A percentile compares a stretch with the other conserved stretches of the same genome.
phyloP scores from a whole-genome alignment of 2,113 vertebrate species.

The Sinocyclocheilus anshuiensis region DNA sequence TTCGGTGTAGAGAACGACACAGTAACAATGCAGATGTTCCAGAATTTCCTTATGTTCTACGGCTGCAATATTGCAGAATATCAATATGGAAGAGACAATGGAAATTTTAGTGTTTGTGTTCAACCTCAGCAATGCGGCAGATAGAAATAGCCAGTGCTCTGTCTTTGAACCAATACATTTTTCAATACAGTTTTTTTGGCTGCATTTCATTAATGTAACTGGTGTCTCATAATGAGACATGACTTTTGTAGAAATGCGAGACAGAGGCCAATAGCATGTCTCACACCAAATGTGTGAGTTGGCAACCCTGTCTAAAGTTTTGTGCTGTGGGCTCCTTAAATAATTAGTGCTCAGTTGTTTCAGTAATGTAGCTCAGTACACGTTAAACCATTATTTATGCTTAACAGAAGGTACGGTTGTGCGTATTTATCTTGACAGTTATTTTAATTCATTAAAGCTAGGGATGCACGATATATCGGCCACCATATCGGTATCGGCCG shows the following conservation, averaged over 20 bases:
- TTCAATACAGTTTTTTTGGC: background rate
- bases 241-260: background rate
- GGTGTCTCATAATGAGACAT: constrained; percentile 1
- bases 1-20: background rate
- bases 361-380: background rate
- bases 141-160: constrained; percentile 12
- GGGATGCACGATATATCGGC: no score
- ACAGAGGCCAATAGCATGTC: background rate
- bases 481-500: no score
- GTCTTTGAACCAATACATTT: constrained; percentile 19
- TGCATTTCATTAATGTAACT: background rate
- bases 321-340: background rate
- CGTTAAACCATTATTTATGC: background rate
- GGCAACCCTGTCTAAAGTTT: background rate
- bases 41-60: background rate
- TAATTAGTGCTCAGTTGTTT: background rate
- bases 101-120: background rate
- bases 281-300: background rate
- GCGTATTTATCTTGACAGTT: background rate
- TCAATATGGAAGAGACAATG: background rate
- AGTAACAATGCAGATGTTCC: background rate
- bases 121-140: background rate
- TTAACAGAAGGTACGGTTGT: background rate
- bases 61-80: background rate
- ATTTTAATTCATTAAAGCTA: no score